Percentiles rank a stretch among this genome's conserved stretches.
Evolutionary conservation across 2,113 vertebrate species (phyloP).

Genomic region (Nycticryphes semicollaris): DNA sequence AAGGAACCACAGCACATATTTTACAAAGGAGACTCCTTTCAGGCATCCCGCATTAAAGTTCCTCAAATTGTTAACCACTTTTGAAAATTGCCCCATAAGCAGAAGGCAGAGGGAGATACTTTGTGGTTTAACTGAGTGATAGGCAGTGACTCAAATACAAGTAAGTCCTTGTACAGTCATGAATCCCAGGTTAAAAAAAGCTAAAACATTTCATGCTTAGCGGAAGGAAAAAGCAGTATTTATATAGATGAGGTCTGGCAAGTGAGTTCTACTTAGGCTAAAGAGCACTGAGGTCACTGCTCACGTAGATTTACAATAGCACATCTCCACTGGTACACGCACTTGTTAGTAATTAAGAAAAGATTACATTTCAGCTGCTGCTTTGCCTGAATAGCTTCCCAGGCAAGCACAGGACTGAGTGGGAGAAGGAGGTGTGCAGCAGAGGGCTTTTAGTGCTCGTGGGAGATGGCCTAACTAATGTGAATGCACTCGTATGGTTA

Average conservation of each 20-base stretch:
- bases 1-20: not conserved
- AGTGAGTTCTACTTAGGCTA: not conserved
- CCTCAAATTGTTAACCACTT: not conserved
- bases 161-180: not conserved
- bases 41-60: not conserved
- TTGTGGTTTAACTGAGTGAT: not conserved
- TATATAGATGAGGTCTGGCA: not conserved
- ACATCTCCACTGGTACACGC: not conserved
- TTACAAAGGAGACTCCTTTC: not conserved
- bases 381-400: not conserved
- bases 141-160: not conserved
- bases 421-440: conserved; percentile 4
- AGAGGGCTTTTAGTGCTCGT: not conserved
- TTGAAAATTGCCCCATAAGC: not conserved
- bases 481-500: not conserved
- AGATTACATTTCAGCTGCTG: not conserved
- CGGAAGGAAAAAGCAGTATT: not conserved
- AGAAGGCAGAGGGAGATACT: not conserved
- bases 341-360: conserved; percentile 24
- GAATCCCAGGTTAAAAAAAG: not conserved
- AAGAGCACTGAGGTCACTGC: conserved; percentile 20
- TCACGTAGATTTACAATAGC: not conserved
- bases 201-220: not conserved
- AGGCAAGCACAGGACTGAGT: not conserved
- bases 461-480: not conserved